Percentiles rank a stretch among this genome's conserved stretches.
Conservation (phyloP, 2,113 vertebrate genomes). For the Synodontis membranacea region DNA sequence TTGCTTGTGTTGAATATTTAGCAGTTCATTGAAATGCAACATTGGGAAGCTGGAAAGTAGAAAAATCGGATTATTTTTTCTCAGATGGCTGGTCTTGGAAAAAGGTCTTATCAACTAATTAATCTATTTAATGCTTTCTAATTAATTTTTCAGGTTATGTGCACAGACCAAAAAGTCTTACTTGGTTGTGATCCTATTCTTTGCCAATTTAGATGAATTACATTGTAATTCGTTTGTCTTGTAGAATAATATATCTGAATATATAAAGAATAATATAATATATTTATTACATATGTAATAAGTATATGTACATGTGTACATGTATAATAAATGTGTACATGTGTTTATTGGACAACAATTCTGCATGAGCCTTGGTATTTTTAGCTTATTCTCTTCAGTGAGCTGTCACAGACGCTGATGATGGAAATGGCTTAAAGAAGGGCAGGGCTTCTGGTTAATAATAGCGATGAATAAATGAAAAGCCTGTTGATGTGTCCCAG, state of each 20-base stretch:
- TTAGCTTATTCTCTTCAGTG: not conserved
- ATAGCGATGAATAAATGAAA: too few relatives aligned
- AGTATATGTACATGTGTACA: too few relatives aligned
- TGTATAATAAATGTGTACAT: too few relatives aligned
- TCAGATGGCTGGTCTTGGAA: not conserved
- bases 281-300: too few relatives aligned
- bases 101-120: constrained; percentile 10
- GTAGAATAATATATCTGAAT: not conserved
- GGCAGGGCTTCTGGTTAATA: too few relatives aligned
- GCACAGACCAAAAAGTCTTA: not conserved
- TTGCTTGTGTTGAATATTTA: constrained; percentile 16
- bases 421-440: too few relatives aligned
- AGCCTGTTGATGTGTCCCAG: too few relatives aligned
- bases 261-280: too few relatives aligned
- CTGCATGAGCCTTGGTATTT: not conserved
- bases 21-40: not conserved
- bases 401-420: too few relatives aligned
- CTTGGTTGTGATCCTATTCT: not conserved
- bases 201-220: not conserved
- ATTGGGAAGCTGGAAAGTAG: not conserved
- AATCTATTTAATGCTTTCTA: not conserved
- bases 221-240: not conserved
- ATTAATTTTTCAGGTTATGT: constrained; percentile 3
- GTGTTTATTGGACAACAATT: not conserved
- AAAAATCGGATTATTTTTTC: constrained; percentile 1